Percentiles rank a stretch among this genome's conserved stretches.
phyloP scores from a whole-genome alignment of 2,797 vertebrate genomes.

The Phyllotis vaccarum region DNA sequence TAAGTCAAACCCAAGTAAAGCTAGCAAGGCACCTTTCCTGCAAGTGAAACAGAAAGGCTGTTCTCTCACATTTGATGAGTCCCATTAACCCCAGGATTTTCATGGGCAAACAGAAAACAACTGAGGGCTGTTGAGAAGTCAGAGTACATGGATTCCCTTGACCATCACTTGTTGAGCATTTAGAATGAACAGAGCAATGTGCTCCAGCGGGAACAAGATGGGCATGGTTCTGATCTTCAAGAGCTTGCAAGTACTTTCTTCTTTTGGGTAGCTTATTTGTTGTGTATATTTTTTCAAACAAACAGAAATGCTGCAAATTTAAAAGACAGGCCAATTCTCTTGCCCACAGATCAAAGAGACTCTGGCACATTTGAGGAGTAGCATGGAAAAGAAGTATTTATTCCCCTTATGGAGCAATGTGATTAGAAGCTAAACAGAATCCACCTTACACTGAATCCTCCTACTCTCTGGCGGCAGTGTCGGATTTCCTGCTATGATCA shows the following conservation, averaged over 20 bases:
- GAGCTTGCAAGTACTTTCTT: not conserved
- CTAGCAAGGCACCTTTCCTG: not conserved
- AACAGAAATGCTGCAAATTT: not conserved
- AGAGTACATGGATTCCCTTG: not conserved
- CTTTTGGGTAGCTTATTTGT: not conserved
- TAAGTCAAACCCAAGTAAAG: not conserved
- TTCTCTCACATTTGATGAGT: conserved; percentile 12
- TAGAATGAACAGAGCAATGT: not conserved
- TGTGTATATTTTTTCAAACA: not conserved
- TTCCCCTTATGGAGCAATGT: not conserved
- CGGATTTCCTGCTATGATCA: conserved; percentile 4
- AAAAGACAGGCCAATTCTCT: not conserved
- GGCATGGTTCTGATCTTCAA: not conserved
- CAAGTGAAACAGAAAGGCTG: conserved; percentile 33
- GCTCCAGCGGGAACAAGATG: not conserved
- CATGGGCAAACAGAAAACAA: conserved; percentile 47
- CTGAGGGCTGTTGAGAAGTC: conserved; percentile 24
- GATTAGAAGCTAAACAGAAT: not conserved
- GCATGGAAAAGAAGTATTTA: not conserved
- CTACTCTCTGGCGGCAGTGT: not conserved
- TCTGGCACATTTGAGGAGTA: not conserved
- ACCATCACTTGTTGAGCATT: not conserved
- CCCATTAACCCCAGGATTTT: conserved; percentile 26
- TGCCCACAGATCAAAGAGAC: conserved; percentile 6
- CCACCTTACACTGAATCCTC: not conserved